phyloP scores from a whole-genome alignment of 2,888 invertebrate species.

The Agonopterix subpropinquella region DNA sequence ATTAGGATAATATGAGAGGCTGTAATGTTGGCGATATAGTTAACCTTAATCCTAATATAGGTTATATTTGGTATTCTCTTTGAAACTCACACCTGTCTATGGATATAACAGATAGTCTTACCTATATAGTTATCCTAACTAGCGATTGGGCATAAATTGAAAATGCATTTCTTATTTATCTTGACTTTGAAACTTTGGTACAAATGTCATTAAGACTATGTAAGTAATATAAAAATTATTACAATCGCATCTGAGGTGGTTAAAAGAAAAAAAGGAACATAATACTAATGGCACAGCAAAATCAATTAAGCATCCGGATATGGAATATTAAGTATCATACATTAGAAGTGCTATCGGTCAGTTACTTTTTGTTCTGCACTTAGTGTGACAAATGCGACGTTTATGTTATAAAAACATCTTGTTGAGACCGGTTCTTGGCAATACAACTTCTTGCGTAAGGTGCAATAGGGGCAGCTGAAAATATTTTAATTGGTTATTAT shows the following conservation, averaged over 20 bases:
- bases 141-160: background rate
- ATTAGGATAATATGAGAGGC: conserved; percentile 3
- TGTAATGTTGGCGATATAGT: background rate
- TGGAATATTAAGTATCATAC: conserved; percentile 14
- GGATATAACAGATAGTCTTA: no score
- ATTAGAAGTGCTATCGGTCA: conserved; percentile 14
- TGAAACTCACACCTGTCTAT: no score
- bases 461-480: no score
- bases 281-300: background rate
- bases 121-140: background rate
- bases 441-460: no score
- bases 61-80: no score
- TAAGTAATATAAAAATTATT: background rate
- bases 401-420: conserved; percentile 34
- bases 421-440: no score
- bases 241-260: background rate
- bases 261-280: background rate
- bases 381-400: conserved; percentile 26
- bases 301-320: conserved; percentile 20
- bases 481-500: no score
- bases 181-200: background rate
- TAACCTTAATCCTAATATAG: no score
- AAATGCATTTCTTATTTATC: background rate
- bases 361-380: conserved; percentile 28
- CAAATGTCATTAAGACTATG: background rate